Percentiles rank a stretch among this genome's conserved stretches.
Evolutionary conservation across 1,140 invertebrate species (phyloP).

Genomic region (Nebria ingens): DNA sequence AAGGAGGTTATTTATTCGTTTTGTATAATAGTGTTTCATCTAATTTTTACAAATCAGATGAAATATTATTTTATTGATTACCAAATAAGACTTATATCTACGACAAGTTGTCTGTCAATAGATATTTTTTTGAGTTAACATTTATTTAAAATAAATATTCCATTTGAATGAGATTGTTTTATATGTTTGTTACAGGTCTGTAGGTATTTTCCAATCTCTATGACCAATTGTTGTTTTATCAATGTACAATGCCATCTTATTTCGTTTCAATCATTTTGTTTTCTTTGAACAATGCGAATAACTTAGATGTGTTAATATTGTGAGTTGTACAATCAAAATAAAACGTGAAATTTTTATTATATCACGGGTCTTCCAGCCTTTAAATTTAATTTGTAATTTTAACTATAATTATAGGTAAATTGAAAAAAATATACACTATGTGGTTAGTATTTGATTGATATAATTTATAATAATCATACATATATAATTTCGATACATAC

Average conservation of each 20-base stretch:
- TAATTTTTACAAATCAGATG: background rate
- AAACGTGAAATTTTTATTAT: conserved; percentile 20
- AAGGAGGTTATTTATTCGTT: background rate
- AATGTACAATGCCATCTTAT: conserved; percentile 1
- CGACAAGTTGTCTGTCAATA: no score
- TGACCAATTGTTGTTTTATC: conserved; percentile 21
- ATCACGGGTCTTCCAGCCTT: no score
- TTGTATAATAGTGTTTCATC: background rate
- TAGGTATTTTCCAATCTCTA: conserved; percentile 18
- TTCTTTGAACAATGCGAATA: conserved; percentile 20
- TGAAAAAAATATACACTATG: no score
- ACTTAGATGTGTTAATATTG: conserved; percentile 19
- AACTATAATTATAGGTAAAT: no score
- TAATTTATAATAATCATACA: background rate
- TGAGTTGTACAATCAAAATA: conserved; percentile 20
- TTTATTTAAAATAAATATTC: no score
- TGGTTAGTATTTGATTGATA: conserved; percentile 1
- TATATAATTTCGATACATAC: background rate
- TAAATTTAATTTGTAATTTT: no score
- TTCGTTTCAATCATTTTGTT: conserved; percentile 3
- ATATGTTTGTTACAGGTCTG: no score
- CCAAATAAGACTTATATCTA: background rate
- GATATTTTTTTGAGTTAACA: no score
- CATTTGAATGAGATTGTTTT: no score
- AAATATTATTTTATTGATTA: background rate